A percentile compares a stretch with the other conserved stretches of the same genome.
phyloP scores from a whole-genome alignment of 2,113 vertebrate species.

The Zapornia atra region DNA sequence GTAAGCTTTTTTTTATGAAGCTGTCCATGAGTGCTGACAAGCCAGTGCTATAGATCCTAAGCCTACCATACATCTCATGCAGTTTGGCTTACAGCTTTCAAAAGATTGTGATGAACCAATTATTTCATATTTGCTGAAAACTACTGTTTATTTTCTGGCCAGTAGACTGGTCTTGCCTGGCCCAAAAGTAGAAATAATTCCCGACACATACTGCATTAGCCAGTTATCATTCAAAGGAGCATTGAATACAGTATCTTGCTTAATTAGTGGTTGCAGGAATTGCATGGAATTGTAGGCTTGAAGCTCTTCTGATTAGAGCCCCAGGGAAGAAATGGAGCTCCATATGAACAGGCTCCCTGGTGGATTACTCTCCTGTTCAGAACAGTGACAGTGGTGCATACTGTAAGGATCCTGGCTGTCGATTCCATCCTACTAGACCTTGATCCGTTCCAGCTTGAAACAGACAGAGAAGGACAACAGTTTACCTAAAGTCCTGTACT shows the following conservation, averaged over 20 bases:
- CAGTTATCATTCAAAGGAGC: neutral
- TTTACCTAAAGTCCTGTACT: neutral
- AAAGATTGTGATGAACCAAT: neutral
- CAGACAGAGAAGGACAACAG: neutral
- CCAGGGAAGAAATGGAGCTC: neutral
- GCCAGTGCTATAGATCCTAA: neutral
- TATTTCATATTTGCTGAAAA: neutral
- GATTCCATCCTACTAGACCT: neutral
- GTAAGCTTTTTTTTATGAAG: neutral
- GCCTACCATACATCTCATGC: neutral
- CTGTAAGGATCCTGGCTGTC: neutral
- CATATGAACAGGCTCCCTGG: neutral
- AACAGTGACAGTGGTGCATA: neutral
- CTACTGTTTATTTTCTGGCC: neutral
- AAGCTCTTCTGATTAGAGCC: neutral
- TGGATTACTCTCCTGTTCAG: neutral
- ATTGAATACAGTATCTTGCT: neutral
- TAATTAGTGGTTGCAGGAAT: neutral
- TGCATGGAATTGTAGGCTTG: neutral
- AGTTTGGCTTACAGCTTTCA: neutral
- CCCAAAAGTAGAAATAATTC: neutral
- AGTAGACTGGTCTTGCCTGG: neutral
- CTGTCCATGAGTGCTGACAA: neutral
- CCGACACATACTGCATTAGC: neutral
- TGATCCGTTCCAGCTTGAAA: neutral